Percentiles rank a stretch among this genome's conserved stretches.
phyloP scores from a whole-genome alignment of 2,888 invertebrate genomes.

The Caenorhabditis sp. region DNA sequence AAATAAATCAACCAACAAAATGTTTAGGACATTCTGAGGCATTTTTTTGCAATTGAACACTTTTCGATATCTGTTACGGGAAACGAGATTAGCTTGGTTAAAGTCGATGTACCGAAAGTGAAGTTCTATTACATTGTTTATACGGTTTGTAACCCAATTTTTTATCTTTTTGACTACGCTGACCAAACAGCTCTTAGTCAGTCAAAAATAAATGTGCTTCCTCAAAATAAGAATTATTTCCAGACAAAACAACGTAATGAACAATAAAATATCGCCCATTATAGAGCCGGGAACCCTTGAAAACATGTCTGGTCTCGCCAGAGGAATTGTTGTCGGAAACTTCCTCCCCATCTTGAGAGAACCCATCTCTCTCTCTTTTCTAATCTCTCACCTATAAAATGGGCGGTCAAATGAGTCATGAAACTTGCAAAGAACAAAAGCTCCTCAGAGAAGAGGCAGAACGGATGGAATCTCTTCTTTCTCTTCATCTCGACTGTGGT shows the following conservation, averaged over 20 bases:
- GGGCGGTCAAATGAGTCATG: conserved; percentile 33
- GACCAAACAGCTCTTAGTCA: not conserved
- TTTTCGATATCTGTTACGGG: no score
- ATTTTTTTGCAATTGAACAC: no score
- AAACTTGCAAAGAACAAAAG: conserved; percentile 34
- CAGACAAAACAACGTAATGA: not conserved
- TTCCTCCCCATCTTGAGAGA: not conserved
- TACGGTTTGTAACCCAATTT: no score
- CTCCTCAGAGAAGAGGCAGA: not conserved
- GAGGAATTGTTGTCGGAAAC: not conserved
- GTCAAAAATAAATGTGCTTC: not conserved
- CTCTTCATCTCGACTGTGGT: conserved; percentile 13
- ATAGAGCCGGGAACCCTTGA: not conserved
- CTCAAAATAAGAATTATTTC: not conserved
- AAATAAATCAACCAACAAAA: no score
- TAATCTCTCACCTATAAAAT: conserved; percentile 21
- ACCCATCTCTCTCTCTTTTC: not conserved
- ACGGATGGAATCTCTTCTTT: conserved; percentile 11
- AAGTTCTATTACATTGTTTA: no score
- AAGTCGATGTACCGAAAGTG: no score
- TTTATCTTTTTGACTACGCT: no score
- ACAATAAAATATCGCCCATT: not conserved
- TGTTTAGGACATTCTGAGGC: no score
- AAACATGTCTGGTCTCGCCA: not conserved
- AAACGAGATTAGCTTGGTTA: no score